Base-by-base conservation (phyloP, 1,140 invertebrate species). In the Drosophila ficusphila region DNA sequence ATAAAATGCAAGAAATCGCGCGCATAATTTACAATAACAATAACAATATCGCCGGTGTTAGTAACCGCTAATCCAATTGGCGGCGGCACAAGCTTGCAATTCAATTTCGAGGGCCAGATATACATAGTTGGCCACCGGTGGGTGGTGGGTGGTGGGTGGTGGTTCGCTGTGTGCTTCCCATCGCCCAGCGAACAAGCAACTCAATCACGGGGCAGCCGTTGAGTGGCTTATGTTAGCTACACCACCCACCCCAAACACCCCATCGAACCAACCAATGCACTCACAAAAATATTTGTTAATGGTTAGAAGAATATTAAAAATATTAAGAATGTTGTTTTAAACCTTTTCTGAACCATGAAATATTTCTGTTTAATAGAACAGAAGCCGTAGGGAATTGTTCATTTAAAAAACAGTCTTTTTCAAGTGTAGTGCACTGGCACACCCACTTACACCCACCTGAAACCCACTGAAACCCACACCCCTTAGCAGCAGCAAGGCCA, bases 51-150 rank as follows among this genome's bases (percentile, higher is more conserved):
- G 70, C 72, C 85, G 71, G 75, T 89, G 82, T 89, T 83, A 86
- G 78, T 79, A 89, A 79, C 85, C 78, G 71, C 88, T 90, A 90
- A 90, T 90, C 88, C 89, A 90, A 89, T 90, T 90, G 82, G 61
- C 64, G 31, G 65, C 76, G 58, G 75, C 74, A 62, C 61, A 62
- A 65, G 73, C 79, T 53, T 60, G 61, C 71, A 83, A 89, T 89
- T 89, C 79, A 89, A 89, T 89, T 89, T 72, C 68, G 62, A 42
- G 25, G 46, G 71, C 6, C 60, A 38, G 48, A 58, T 47, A 42
- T 16, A 49, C 47, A 58, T 38, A 58, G 62, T 65, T 36, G 27
- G 71, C 82, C 60, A 60, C 60, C 72, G 60, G 51, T 49, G 64
- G 52, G 31, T 16, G 54, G 27, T 14, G 41, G 6, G n/a, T 8